Conservation (phyloP, 2,113 vertebrate species). For the Hystrix cristata region DNA sequence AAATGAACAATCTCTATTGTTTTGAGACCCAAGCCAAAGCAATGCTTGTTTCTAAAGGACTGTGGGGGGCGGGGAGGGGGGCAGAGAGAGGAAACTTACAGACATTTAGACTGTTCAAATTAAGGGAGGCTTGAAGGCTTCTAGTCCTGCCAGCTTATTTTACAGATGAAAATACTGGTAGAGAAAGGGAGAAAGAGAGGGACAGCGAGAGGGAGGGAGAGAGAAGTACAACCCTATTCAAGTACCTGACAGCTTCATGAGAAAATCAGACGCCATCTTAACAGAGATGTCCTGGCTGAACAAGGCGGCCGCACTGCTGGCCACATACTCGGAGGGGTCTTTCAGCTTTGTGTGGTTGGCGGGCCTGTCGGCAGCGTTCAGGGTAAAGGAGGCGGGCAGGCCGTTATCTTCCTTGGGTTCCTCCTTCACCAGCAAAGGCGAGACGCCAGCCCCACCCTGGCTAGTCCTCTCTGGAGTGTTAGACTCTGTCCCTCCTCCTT, state of each 20-base stretch:
- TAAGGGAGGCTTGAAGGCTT: not conserved
- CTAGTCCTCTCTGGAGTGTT: constrained; percentile 91
- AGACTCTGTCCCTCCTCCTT: constrained; percentile 89
- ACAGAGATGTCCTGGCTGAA: constrained; percentile 99
- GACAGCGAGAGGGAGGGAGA: not conserved
- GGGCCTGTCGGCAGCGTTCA: constrained; percentile 92
- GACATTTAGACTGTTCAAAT: not conserved
- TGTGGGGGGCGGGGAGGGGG: not conserved
- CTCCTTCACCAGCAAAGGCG: constrained; percentile 94
- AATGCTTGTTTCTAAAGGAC: constrained; percentile 12
- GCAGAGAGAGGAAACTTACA: not conserved
- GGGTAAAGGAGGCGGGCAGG: constrained; percentile 92
- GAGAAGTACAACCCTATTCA: constrained; percentile 68
- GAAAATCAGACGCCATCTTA: constrained; percentile 99
- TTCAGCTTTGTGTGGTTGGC: constrained; percentile 93
- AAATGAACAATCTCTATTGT: not conserved
- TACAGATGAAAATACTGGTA: constrained; percentile 1
- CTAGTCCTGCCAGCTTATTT: constrained; percentile 36
- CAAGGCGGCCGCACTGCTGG: constrained; percentile 92
- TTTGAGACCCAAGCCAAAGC: constrained; percentile 39
- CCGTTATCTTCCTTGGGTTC: constrained; percentile 95
- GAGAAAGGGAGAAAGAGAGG: not conserved
- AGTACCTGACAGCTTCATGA: constrained; percentile 99
- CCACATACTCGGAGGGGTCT: constrained; percentile 92
- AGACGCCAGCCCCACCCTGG: constrained; percentile 89